Evolutionary conservation across 1,140 invertebrate species (phyloP).

Genomic region (Trypoxylus dichotomus): DNA sequence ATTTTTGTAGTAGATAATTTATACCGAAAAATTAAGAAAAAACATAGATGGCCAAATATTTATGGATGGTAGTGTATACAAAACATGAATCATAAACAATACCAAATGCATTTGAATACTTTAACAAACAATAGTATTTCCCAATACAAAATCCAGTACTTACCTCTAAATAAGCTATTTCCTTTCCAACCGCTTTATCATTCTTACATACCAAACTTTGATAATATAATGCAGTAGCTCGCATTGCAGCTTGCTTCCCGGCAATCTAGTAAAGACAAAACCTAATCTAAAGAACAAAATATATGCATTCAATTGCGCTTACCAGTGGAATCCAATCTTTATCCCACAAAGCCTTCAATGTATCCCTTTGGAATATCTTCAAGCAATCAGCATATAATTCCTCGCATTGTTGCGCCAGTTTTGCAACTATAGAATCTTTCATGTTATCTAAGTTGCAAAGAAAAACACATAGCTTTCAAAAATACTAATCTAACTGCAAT

Average conservation of each 20-base stretch:
- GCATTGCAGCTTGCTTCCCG: constrained; percentile 86
- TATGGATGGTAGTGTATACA: too few species aligned
- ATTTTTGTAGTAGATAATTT: too few species aligned
- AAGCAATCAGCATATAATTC: constrained; percentile 91
- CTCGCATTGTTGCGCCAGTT: constrained; percentile 88
- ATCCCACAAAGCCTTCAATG: constrained; percentile 82
- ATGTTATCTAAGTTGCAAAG: constrained; percentile 72
- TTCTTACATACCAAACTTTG: constrained; percentile 82
- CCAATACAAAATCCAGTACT: neutral
- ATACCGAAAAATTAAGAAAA: too few species aligned
- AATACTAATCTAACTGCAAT: constrained; percentile 34
- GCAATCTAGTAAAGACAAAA: constrained; percentile 61
- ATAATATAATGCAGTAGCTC: constrained; percentile 86
- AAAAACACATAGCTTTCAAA: too few species aligned
- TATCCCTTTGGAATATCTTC: constrained; percentile 86
- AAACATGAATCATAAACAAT: too few species aligned
- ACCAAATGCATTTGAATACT: too few species aligned
- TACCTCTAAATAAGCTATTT: constrained; percentile 84
- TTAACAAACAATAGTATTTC: too few species aligned
- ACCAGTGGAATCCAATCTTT: constrained; percentile 82
- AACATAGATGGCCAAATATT: too few species aligned
- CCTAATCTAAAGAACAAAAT: neutral
- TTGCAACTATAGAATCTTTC: constrained; percentile 91
- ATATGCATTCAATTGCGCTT: constrained; percentile 41
- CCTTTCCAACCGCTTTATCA: constrained; percentile 86